phyloP scores from a whole-genome alignment of 1,140 invertebrate species.

The Aradophagus sp. region DNA sequence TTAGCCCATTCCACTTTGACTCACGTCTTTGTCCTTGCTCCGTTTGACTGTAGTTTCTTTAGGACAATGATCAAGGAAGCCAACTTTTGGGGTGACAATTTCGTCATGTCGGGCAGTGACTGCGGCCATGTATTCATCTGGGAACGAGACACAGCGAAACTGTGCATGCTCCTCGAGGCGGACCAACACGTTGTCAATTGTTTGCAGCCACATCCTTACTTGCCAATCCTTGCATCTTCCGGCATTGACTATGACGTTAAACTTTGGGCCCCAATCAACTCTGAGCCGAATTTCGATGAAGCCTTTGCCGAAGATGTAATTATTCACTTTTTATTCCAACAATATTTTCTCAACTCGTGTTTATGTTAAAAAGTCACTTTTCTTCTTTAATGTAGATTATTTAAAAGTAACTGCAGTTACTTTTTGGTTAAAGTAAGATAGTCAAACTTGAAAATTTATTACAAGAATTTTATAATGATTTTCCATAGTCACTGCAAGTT shows the following conservation, averaged over 20 bases:
- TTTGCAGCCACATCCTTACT: conserved; percentile 87
- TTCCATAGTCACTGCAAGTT: too few species aligned
- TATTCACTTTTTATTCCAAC: conserved; percentile 14
- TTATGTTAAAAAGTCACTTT: too few species aligned
- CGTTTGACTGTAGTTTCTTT: conserved; percentile 74
- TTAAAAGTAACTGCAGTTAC: too few species aligned
- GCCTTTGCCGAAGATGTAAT: conserved; percentile 82
- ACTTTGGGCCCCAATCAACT: conserved; percentile 84
- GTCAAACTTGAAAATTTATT: too few species aligned
- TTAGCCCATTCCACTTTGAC: conserved; percentile 68
- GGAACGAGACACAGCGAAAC: conserved; percentile 79
- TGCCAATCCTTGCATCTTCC: conserved; percentile 88
- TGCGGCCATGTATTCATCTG: conserved; percentile 88
- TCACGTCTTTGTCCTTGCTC: conserved; percentile 68
- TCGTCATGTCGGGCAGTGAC: conserved; percentile 90
- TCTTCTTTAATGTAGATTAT: too few species aligned
- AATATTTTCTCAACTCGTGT: too few species aligned
- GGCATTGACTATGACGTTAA: conserved; percentile 95
- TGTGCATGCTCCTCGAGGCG: conserved; percentile 87
- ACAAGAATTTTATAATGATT: too few species aligned
- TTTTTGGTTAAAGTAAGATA: too few species aligned
- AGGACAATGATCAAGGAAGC: conserved; percentile 94
- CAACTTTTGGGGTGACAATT: conserved; percentile 90
- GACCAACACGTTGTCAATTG: conserved; percentile 93
- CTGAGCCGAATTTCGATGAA: conserved; percentile 80